Evolutionary conservation across 2,113 vertebrate species (phyloP).

Genomic region (Panthera leo): DNA sequence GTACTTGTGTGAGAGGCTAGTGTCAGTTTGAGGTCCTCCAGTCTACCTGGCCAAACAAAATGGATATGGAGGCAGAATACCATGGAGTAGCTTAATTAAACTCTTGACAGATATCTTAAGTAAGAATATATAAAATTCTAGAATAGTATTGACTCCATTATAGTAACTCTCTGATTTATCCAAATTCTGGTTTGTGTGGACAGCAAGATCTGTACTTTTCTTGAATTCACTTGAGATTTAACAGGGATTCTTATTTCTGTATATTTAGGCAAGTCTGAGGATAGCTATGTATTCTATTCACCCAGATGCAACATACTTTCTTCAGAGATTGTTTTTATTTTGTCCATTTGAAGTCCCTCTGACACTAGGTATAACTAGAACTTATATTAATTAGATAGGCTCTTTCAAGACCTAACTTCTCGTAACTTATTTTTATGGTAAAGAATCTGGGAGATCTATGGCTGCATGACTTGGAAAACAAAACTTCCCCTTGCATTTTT

Average conservation of each 20-base stretch:
- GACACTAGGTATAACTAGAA: not conserved
- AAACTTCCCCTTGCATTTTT: not conserved
- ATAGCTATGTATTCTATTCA: not conserved
- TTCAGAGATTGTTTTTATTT: not conserved
- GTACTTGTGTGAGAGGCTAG: not conserved
- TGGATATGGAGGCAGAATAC: not conserved
- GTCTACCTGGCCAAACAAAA: not conserved
- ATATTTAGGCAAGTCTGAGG: not conserved
- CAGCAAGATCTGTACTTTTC: not conserved
- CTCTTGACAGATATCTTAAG: not conserved
- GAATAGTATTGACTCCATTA: not conserved
- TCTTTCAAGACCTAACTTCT: not conserved
- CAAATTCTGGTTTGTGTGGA: not conserved
- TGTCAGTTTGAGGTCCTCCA: not conserved
- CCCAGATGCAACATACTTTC: not conserved
- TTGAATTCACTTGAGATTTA: not conserved
- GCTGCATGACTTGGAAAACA: not conserved
- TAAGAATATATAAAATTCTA: not conserved
- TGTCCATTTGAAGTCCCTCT: not conserved
- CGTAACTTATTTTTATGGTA: conserved; percentile 9
- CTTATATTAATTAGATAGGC: not conserved
- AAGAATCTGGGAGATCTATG: not conserved
- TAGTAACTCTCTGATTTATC: not conserved
- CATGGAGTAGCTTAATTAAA: not conserved
- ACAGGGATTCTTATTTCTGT: not conserved